Evolutionary conservation across 2,113 vertebrate species (phyloP).

Genomic region (Galbula dea): DNA sequence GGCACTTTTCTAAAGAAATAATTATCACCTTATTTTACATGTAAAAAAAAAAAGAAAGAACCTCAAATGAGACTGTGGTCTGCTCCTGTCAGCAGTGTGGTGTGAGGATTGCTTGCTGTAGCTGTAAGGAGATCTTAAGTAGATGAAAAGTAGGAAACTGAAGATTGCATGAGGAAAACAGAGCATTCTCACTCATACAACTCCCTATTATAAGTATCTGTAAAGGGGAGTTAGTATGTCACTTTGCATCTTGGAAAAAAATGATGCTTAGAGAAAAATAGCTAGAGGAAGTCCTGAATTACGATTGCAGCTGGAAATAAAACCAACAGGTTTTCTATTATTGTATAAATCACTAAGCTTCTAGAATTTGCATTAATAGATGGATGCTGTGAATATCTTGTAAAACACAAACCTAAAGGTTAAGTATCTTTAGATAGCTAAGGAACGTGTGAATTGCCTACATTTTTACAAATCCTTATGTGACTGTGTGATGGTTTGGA

Average conservation of each 20-base stretch:
- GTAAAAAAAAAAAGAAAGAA: neutral
- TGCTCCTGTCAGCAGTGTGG: neutral
- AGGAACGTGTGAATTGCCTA: neutral
- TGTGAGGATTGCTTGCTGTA: neutral
- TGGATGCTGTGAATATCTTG: neutral
- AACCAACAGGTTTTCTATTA: neutral
- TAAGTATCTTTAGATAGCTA: neutral
- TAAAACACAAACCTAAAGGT: neutral
- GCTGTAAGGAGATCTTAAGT: neutral
- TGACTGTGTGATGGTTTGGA: no score
- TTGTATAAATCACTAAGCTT: neutral
- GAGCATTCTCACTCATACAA: neutral
- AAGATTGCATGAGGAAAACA: neutral
- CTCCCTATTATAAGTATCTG: neutral
- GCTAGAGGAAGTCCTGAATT: neutral
- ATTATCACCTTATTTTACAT: neutral
- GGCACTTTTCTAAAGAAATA: neutral
- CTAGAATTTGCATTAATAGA: neutral
- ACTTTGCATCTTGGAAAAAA: neutral
- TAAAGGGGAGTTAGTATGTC: neutral
- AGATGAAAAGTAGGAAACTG: neutral
- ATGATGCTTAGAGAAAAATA: neutral
- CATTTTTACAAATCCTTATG: neutral
- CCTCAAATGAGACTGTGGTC: neutral
- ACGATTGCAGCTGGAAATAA: neutral